Evolutionary conservation across 2,113 vertebrate genomes (phyloP), one percentile per base, ranked within the genome.

Genomic region (Amblyornis subalaris): DNA sequence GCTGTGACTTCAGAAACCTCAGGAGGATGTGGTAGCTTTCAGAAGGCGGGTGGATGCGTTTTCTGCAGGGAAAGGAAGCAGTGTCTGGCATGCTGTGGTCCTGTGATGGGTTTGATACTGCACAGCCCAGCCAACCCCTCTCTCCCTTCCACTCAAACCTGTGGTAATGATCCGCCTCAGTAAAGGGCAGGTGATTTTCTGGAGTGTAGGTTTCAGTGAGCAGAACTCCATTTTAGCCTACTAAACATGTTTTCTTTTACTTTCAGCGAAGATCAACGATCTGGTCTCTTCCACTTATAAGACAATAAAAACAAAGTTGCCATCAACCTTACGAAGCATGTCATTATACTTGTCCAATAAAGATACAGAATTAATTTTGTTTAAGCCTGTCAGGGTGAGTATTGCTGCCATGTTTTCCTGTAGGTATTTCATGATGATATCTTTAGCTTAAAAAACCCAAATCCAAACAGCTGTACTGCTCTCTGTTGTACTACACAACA

Each of bases 321-420:
- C 99, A 3, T 92, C 94, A 90, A 99, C 98, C 2, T 96, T 99
- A 94, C 98, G 99, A 96, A 99, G 99, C 97, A 99, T 99, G 99
- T 99, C 99, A 1, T 96, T 99, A 85, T 99, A 99, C 95, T 96
- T 99, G 54, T 98, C 99, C 97, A 99, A 99, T 93, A 99, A 98
- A 97, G 99, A 99, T 53, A 99, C 99, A 0, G 99, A 99, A 96
- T 99, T 99, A 97, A 99, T 99, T 96, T 97, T 99, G 88, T 99
- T 99, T 97, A 99, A 99, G 91, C 99, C 99, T 33, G 99, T 99
- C 40, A 98, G 98, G 98, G 99, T 99, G 95, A 97, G 99, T 99
- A 93, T 94, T 48, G 5, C 50, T 64, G 5, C 21, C 6, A 1
- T 42, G 33, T 40, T 77, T 51, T 76, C 35, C 42, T 78, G 20